A percentile compares a stretch with the other conserved stretches of the same genome.
These are phyloP conservation scores for Papilio elwesi DNA, from an alignment of 2,888 invertebrate species.

Conservation along the genomic window DNA sequence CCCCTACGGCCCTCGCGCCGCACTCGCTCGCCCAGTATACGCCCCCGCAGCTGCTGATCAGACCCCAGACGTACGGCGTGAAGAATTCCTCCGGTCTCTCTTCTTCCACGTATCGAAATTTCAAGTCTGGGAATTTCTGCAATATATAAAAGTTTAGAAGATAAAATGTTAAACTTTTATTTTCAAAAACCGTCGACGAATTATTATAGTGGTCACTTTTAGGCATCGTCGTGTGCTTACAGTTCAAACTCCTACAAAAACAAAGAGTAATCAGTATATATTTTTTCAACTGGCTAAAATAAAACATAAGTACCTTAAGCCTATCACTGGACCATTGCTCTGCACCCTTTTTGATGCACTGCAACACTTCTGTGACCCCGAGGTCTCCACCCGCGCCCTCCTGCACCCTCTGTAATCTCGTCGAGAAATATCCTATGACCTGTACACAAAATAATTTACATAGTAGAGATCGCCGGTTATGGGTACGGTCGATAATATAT, in stretches of 20 bases:
- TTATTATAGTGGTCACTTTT: too few relatives aligned
- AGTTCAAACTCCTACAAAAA: too few relatives aligned
- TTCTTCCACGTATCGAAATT: conserved; percentile 99
- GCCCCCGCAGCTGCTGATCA: conserved; percentile 87
- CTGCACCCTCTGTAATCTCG: conserved; percentile 85
- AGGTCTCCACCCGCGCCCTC: conserved; percentile 87
- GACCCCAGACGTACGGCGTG: conserved; percentile 99
- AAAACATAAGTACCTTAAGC: conserved; percentile 87
- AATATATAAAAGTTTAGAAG: background rate
- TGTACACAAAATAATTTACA: conserved; percentile 47
- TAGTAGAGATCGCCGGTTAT: too few relatives aligned
- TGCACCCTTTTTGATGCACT: conserved; percentile 95
- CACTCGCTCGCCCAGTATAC: conserved; percentile 80
- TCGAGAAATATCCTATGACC: conserved; percentile 87
- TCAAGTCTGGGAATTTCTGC: conserved; percentile 99
- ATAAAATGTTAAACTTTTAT: too few relatives aligned
- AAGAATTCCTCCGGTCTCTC: conserved; percentile 99
- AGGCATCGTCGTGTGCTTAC: too few relatives aligned
- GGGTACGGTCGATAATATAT: too few relatives aligned
- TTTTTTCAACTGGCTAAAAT: background rate
- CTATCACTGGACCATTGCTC: conserved; percentile 97
- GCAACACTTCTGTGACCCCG: conserved; percentile 94
- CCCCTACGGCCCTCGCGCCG: conserved; percentile 64
- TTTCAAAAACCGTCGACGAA: too few relatives aligned
- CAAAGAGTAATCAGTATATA: background rate